phyloP scores from a whole-genome alignment of 2,888 invertebrate genomes.

The Patella pellucida region DNA sequence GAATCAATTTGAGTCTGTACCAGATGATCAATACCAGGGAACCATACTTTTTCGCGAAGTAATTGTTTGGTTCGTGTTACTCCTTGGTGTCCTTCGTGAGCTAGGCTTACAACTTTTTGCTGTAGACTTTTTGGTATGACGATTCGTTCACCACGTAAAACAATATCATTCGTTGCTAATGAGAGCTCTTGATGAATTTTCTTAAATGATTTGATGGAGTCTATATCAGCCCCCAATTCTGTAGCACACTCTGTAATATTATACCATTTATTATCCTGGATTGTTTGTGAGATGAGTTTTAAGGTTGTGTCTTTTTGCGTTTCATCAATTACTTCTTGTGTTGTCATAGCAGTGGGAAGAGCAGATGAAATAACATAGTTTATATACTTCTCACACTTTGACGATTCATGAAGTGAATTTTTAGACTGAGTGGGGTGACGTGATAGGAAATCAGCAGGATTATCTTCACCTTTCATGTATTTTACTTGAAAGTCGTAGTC shows the following conservation, averaged over 20 bases:
- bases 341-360: constrained; percentile 38
- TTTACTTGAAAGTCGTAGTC: constrained; percentile 32
- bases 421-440: constrained; percentile 34
- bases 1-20: constrained; percentile 34
- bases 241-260: constrained; percentile 9
- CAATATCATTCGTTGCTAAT: neutral
- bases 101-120: constrained; percentile 34
- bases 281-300: constrained; percentile 29
- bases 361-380: constrained; percentile 30
- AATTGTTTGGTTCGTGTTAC: constrained; percentile 43
- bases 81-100: constrained; percentile 46
- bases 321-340: constrained; percentile 30
- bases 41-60: constrained; percentile 26
- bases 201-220: neutral
- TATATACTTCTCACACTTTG: constrained; percentile 32
- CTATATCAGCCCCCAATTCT: constrained; percentile 22
- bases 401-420: constrained; percentile 11
- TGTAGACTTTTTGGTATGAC: neutral
- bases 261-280: constrained; percentile 31
- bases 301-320: constrained; percentile 24
- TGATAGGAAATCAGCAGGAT: constrained; percentile 44
- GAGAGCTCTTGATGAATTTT: neutral
- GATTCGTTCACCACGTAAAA: neutral
- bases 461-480: constrained; percentile 42
- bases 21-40: constrained; percentile 36